Evolutionary conservation across 2,797 vertebrate species (phyloP).

Genomic region (Australoheros facetus): DNA sequence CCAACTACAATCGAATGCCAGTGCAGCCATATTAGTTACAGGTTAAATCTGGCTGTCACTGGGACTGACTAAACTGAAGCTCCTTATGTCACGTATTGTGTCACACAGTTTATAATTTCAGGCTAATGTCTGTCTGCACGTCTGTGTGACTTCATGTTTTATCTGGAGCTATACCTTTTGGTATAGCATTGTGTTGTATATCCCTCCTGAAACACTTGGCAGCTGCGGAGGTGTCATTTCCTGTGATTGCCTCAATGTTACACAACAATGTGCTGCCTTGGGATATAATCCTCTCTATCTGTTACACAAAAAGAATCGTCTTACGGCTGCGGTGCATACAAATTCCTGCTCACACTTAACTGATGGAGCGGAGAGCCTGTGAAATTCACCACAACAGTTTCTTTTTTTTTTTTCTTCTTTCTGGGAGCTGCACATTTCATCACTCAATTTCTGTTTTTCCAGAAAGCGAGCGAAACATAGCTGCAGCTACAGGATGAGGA

Average conservation of each 20-base stretch:
- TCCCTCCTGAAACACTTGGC: conserved; percentile 52
- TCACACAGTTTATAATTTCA: not conserved
- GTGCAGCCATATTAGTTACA: not conserved
- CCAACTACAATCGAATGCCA: not conserved
- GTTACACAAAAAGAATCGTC: conserved; percentile 50
- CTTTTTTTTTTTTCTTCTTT: no score
- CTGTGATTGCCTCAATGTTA: conserved; percentile 62
- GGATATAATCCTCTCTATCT: conserved; percentile 63
- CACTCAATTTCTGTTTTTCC: not conserved
- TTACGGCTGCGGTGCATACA: conserved; percentile 29
- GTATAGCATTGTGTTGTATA: conserved; percentile 9
- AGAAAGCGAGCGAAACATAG: not conserved
- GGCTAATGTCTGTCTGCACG: conserved; percentile 16
- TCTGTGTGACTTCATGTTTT: conserved; percentile 2
- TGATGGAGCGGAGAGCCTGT: conserved; percentile 29
- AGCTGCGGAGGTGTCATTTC: conserved; percentile 57
- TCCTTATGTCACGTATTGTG: not conserved
- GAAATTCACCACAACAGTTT: not conserved
- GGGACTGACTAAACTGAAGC: not conserved
- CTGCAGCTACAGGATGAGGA: not conserved
- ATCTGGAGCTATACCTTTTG: conserved; percentile 36
- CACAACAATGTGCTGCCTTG: conserved; percentile 62
- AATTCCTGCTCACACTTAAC: conserved; percentile 34
- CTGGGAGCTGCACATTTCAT: conserved; percentile 6
- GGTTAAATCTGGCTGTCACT: conserved; percentile 1